Evolutionary conservation across 2,113 vertebrate genomes (phyloP).

Genomic region (Otis tarda): DNA sequence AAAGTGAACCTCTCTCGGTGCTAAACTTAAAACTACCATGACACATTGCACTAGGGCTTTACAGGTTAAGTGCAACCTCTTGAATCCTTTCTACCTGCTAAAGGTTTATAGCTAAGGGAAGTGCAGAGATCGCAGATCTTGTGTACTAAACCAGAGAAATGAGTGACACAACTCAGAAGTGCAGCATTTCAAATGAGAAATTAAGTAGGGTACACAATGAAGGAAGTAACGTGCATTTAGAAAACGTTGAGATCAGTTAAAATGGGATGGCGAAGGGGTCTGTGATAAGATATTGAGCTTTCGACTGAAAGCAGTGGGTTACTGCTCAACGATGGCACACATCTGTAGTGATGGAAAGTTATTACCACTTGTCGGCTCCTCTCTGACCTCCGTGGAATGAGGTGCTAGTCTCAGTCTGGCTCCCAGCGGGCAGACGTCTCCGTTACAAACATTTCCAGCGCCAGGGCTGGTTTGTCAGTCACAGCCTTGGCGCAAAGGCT

Average conservation of each 20-base stretch:
- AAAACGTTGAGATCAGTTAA: background rate
- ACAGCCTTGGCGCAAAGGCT: background rate
- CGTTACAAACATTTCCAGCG: background rate
- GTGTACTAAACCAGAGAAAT: background rate
- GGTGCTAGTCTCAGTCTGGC: background rate
- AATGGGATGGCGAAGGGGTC: background rate
- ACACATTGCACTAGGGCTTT: background rate
- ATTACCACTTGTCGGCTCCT: background rate
- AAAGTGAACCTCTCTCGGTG: background rate
- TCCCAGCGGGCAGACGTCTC: background rate
- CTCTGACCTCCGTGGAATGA: slow-evolving; percentile 5
- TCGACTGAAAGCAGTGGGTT: background rate
- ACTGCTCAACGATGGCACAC: background rate
- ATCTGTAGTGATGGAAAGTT: background rate
- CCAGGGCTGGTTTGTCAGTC: background rate
- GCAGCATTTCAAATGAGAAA: background rate
- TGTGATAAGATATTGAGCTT: background rate
- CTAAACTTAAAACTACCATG: background rate
- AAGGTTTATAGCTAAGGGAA: background rate
- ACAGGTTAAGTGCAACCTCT: background rate
- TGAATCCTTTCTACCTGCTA: background rate
- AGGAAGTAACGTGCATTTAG: background rate
- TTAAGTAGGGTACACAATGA: accelerated
- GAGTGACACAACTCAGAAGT: background rate
- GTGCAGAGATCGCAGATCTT: background rate